Percentiles rank a stretch among this genome's conserved stretches.
Evolutionary conservation across 2,888 invertebrate species (phyloP).

Genomic region (Sturmia bella): DNA sequence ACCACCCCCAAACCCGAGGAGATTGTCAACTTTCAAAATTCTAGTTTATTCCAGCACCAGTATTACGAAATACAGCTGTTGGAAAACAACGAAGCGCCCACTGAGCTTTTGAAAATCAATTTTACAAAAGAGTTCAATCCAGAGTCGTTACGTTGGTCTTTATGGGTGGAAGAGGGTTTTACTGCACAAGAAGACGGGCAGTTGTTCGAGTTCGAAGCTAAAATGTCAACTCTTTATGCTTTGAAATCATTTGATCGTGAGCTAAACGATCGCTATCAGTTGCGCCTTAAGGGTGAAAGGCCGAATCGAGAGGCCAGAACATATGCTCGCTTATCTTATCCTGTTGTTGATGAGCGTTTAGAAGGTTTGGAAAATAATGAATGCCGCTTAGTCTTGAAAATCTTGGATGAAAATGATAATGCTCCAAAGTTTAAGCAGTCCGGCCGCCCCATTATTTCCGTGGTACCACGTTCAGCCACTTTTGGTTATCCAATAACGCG

Average conservation of each 20-base stretch:
- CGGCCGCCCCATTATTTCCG: conserved; percentile 91
- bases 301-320: conserved; percentile 85
- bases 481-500: conserved; percentile 91
- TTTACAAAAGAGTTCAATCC: conserved; percentile 86
- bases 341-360: conserved; percentile 87
- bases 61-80: conserved; percentile 92
- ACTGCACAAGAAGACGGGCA: conserved; percentile 73
- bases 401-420: conserved; percentile 92
- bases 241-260: conserved; percentile 90
- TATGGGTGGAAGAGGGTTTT: conserved; percentile 84
- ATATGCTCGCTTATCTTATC: conserved; percentile 89
- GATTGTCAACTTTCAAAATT: conserved; percentile 70
- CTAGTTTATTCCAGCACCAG: conserved; percentile 84
- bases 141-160: conserved; percentile 86
- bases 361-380: conserved; percentile 89
- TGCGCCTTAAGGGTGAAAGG: conserved; percentile 82
- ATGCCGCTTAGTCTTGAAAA: conserved; percentile 89
- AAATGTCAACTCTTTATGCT: conserved; percentile 89
- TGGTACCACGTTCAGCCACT: conserved; percentile 90
- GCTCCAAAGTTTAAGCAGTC: conserved; percentile 88
- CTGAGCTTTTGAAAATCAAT: conserved; percentile 89
- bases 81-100: conserved; percentile 90
- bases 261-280: conserved; percentile 85
- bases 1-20: conserved; percentile 82
- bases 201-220: conserved; percentile 88